A percentile compares a stretch with the other conserved stretches of the same genome.
These are phyloP conservation scores for Struthidea cinerea DNA, from an alignment of 2,113 vertebrate genomes.

Conservation along the genomic window DNA sequence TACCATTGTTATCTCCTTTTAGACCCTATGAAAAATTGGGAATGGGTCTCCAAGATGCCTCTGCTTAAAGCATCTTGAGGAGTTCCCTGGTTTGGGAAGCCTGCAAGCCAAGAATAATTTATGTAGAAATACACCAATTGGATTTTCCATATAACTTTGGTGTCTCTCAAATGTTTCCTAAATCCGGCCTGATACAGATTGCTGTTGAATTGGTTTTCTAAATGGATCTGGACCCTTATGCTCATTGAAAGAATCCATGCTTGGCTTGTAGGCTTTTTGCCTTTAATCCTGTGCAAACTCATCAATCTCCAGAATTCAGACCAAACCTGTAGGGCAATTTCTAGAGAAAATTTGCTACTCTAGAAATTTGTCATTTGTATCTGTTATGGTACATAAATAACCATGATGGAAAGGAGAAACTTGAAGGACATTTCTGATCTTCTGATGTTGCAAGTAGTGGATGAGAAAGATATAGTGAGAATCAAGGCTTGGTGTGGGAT, in stretches of 20 bases:
- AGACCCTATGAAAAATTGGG: background rate
- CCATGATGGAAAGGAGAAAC: background rate
- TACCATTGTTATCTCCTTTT: background rate
- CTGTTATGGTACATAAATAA: background rate
- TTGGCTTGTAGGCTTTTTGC: background rate
- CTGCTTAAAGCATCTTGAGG: background rate
- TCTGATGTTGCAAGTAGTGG: background rate
- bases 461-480: background rate
- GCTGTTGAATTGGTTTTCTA: background rate
- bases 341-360: background rate
- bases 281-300: background rate
- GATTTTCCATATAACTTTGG: background rate
- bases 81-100: background rate
- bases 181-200: background rate
- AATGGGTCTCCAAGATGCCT: background rate
- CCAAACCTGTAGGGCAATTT: background rate
- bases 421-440: background rate
- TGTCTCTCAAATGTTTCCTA: background rate
- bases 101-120: background rate
- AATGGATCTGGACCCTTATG: background rate
- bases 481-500: background rate
- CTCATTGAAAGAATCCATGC: background rate
- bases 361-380: background rate
- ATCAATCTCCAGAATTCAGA: background rate
- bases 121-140: background rate